Evolutionary conservation across 1,140 invertebrate species (phyloP).

Genomic region (Daktulosphaira vitifoliae): DNA sequence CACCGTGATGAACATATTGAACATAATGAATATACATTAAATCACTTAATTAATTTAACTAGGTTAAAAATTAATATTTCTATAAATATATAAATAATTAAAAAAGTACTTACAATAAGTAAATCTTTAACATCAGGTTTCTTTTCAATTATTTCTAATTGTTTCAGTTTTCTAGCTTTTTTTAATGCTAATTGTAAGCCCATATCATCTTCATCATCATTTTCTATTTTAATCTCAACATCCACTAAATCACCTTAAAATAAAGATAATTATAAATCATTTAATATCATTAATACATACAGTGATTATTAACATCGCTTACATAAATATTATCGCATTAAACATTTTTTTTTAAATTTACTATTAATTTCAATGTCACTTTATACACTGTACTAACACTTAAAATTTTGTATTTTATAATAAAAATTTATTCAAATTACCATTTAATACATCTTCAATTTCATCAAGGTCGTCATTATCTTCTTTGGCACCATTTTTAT

Average conservation of each 20-base stretch:
- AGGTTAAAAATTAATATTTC: too few relatives aligned
- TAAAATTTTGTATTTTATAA: neutral
- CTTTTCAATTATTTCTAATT: constrained; percentile 46
- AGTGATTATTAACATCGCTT: too few relatives aligned
- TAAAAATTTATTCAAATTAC: constrained; percentile 1
- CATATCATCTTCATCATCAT: constrained; percentile 67
- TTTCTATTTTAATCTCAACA: constrained; percentile 43
- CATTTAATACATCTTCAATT: constrained; percentile 17
- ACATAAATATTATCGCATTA: too few relatives aligned
- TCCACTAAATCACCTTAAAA: neutral
- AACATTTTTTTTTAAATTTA: too few relatives aligned
- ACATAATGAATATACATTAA: too few relatives aligned
- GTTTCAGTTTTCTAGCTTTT: constrained; percentile 64
- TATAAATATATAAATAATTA: too few relatives aligned
- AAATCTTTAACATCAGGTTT: neutral
- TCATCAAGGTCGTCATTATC: constrained; percentile 25
- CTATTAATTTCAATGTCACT: neutral
- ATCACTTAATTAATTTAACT: too few relatives aligned
- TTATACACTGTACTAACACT: neutral
- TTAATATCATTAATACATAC: too few relatives aligned
- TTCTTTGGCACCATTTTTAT: neutral
- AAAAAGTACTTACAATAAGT: constrained; percentile 23
- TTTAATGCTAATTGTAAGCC: constrained; percentile 65
- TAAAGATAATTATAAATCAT: too few relatives aligned
- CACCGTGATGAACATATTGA: too few relatives aligned